phyloP scores from a whole-genome alignment of 2,888 invertebrate genomes.

The Autographa pulchrina region DNA sequence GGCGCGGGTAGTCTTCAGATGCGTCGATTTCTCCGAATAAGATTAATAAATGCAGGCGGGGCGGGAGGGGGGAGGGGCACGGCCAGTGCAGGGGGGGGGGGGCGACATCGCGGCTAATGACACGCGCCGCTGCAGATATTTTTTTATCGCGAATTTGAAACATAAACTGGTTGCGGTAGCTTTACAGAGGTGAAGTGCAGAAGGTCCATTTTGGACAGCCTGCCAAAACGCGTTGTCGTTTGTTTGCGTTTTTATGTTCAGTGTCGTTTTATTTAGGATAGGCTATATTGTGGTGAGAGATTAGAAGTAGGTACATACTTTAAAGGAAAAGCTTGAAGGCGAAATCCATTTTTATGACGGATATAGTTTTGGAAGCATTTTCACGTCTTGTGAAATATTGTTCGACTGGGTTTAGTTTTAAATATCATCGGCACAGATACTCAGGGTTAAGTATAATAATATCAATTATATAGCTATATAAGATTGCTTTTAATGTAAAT shows the following conservation, averaged over 20 bases:
- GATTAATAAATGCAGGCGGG: slow-evolving; percentile 86
- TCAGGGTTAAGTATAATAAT: no score
- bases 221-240: no score
- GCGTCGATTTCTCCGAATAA: slow-evolving; percentile 87
- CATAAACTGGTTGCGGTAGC: slow-evolving; percentile 81
- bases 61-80: slow-evolving; percentile 61
- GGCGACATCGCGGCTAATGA: slow-evolving; percentile 81
- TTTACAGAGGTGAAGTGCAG: slow-evolving; percentile 24
- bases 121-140: slow-evolving; percentile 85
- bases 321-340: no score
- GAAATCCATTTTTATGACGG: no score
- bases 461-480: no score
- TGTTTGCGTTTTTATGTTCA: background rate
- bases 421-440: no score
- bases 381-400: no score
- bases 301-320: no score
- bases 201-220: slow-evolving; percentile 26
- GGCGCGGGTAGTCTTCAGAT: slow-evolving; percentile 68
- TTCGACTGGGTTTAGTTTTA: no score
- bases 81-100: slow-evolving; percentile 50
- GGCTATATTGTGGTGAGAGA: background rate
- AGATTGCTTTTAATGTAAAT: no score
- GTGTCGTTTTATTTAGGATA: background rate
- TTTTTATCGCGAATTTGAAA: slow-evolving; percentile 87
- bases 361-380: no score